Conservation (phyloP, 2,888 invertebrate genomes). For the Latrodectus elegans region DNA sequence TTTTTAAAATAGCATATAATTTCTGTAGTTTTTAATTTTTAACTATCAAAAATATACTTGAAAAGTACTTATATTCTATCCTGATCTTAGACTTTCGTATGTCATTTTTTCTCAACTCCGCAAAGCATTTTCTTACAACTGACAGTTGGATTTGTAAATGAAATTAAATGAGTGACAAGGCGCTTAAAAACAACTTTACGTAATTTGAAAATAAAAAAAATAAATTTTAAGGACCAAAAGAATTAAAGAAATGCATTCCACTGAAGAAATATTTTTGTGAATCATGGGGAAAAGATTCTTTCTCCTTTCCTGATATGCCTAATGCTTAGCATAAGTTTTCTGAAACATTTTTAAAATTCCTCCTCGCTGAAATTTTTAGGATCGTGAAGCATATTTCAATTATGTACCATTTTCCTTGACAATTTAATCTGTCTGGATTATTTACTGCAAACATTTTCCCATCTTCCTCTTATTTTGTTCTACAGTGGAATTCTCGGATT, state of each 20-base stretch:
- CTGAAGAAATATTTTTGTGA: not conserved
- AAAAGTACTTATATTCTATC: too few species aligned
- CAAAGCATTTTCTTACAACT: not conserved
- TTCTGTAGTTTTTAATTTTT: too few species aligned
- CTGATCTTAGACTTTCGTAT: not conserved
- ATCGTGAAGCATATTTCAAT: slow-evolving; percentile 49
- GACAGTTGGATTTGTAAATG: not conserved
- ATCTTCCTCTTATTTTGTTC: not conserved
- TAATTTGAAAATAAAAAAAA: slow-evolving; percentile 24
- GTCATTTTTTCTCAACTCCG: not conserved
- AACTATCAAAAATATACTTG: too few species aligned
- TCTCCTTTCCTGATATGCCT: not conserved
- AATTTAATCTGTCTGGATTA: slow-evolving; percentile 53
- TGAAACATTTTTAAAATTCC: not conserved
- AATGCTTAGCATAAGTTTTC: not conserved
- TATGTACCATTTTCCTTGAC: slow-evolving; percentile 43
- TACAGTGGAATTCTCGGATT: not conserved
- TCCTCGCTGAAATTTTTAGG: not conserved
- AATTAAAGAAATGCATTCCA: slow-evolving; percentile 47
- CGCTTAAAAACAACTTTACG: slow-evolving; percentile 9
- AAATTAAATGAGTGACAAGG: slow-evolving; percentile 41
- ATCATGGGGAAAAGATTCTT: not conserved
- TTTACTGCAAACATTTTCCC: slow-evolving; percentile 19
- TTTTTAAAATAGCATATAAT: too few species aligned
- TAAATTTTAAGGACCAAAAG: slow-evolving; percentile 52